Evolutionary conservation across 2,888 invertebrate genomes (phyloP).

Genomic region (Kuschelorhynchus macadamiae): DNA sequence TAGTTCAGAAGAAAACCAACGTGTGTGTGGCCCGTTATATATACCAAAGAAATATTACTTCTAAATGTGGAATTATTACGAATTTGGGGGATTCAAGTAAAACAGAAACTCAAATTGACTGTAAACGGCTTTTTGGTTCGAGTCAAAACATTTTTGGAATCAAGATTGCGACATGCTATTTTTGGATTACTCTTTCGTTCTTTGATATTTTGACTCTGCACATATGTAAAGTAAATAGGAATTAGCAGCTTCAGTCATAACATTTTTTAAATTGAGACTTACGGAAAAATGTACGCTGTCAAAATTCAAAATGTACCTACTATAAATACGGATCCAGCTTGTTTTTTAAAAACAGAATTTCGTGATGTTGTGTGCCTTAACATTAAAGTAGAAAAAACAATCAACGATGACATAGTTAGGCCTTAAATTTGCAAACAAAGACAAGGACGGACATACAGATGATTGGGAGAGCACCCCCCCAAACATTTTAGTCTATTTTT

Average conservation of each 20-base stretch:
- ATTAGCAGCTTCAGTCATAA: conserved; percentile 8
- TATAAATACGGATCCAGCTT: too few species aligned
- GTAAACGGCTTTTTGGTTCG: conserved; percentile 9
- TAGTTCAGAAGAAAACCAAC: conserved; percentile 25
- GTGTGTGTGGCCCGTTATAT: conserved; percentile 20
- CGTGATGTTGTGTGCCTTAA: too few species aligned
- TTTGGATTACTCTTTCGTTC: conserved; percentile 1
- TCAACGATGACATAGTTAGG: too few species aligned
- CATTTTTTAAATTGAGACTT: conserved; percentile 7
- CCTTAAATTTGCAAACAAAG: too few species aligned
- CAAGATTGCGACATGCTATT: conserved; percentile 1
- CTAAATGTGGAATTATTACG: conserved; percentile 30
- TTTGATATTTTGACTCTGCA: background rate
- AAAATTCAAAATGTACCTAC: too few species aligned
- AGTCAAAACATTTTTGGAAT: conserved; percentile 19
- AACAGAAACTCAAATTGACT: conserved; percentile 24
- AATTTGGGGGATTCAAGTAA: conserved; percentile 24
- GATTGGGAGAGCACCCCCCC: too few species aligned
- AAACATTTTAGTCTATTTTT: too few species aligned
- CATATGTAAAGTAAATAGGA: background rate
- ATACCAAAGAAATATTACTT: conserved; percentile 17
- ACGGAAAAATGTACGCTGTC: too few species aligned
- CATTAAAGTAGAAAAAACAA: too few species aligned
- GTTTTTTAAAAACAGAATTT: too few species aligned
- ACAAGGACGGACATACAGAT: too few species aligned